Conservation (phyloP, 1,140 invertebrate genomes). For the Hestina assimilis region DNA sequence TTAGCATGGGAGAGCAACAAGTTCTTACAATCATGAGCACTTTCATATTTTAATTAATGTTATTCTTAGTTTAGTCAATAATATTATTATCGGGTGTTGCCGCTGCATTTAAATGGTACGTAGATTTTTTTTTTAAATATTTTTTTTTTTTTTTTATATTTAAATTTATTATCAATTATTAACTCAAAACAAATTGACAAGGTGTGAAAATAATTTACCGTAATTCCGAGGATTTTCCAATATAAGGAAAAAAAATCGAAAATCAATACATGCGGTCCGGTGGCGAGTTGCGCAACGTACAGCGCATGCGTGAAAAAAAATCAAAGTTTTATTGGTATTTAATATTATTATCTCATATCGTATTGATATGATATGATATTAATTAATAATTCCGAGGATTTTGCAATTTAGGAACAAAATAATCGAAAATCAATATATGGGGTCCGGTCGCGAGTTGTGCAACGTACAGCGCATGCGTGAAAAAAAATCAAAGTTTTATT, state of each 20-base stretch:
- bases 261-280: not conserved
- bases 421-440: too few relatives aligned
- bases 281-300: not conserved
- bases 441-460: too few relatives aligned
- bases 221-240: too few relatives aligned
- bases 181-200: too few relatives aligned
- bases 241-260: not conserved
- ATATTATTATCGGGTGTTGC: not conserved
- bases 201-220: too few relatives aligned
- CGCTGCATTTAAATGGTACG: not conserved
- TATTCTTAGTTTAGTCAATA: not conserved
- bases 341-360: not conserved
- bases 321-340: not conserved
- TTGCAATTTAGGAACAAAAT: too few relatives aligned
- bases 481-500: too few relatives aligned
- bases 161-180: not conserved
- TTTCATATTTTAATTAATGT: not conserved
- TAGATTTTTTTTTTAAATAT: not conserved
- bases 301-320: not conserved
- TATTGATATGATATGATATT: too few relatives aligned
- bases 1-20: not conserved
- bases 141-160: not conserved
- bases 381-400: too few relatives aligned
- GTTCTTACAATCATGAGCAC: too few relatives aligned
- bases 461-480: too few relatives aligned